Conservation (phyloP, 2,888 invertebrate species). For the Drosophila paramelanica region DNA sequence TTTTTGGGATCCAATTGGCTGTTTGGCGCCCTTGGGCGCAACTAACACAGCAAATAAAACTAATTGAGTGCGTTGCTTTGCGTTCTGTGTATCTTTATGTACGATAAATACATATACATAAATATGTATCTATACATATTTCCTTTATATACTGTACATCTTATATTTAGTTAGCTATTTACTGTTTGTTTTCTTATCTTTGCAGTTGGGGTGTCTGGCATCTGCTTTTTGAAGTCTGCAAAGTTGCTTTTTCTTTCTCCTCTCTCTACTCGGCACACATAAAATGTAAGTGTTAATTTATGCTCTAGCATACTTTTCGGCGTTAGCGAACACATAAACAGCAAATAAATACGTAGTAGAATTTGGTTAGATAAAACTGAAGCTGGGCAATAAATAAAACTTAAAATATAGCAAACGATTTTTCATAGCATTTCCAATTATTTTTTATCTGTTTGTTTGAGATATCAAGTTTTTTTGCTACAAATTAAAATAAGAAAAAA, state of each 20-base stretch:
- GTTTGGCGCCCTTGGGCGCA: constrained; percentile 25
- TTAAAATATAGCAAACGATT: constrained; percentile 27
- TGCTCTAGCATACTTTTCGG: constrained; percentile 56
- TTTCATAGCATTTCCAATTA: constrained; percentile 43
- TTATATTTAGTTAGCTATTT: constrained; percentile 23
- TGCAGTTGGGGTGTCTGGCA: constrained; percentile 42
- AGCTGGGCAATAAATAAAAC: background rate
- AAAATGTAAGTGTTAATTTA: constrained; percentile 79
- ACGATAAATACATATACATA: background rate
- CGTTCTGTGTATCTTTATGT: constrained; percentile 7
- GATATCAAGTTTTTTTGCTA: constrained; percentile 11
- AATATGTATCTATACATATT: background rate
- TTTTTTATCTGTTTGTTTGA: constrained; percentile 26
- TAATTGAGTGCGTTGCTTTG: constrained; percentile 63
- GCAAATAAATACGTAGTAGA: constrained; percentile 23
- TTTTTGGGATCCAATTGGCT: constrained; percentile 29
- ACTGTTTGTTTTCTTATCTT: constrained; percentile 47
- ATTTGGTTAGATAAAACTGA: background rate
- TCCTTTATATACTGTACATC: background rate
- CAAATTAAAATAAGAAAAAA: background rate
- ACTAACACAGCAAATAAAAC: constrained; percentile 55
- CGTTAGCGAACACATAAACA: constrained; percentile 40
- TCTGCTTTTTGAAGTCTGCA: constrained; percentile 54
- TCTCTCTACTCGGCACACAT: constrained; percentile 25
- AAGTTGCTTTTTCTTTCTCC: constrained; percentile 17